Evolutionary conservation across 2,797 vertebrate species (phyloP), one percentile per base, ranked within the genome.

Genomic region (Acomys russatus): DNA sequence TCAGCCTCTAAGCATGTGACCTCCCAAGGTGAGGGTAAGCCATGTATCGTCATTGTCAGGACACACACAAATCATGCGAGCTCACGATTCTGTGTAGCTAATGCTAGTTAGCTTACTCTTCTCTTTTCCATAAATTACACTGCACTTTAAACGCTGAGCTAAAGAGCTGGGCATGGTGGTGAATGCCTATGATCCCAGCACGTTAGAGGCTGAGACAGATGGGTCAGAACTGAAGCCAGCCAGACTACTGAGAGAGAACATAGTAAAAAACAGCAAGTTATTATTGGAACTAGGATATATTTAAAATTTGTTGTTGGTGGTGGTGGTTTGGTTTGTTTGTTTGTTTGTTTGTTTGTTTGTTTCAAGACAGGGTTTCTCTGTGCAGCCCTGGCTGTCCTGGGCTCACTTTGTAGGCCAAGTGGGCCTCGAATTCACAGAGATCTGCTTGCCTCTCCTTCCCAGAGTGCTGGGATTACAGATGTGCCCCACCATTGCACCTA

Each of bases 81-180:
- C 56, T 76, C 8, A 25, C n/a, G 4, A n/a, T 61, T 35, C 68
- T 79, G 9, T 59, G 12, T 30, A 38, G 59, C 73, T 74, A 73
- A 73, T 63, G 71, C 51, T 61, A 35, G 20, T 74, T 63, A 54
- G 63, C 28, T 68, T 33, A 61, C 22, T 66, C 18, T 78, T 79
- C 35, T 96, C 90, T 91, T 76, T 73, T 3, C 38, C 20, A 54
- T 59, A 70, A 79, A n/a, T 91, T 80, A 68, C 49, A 51, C 15
- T 15, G 18, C 71, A 12, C 28, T 88, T 70, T 88, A 71, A 84
- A 51, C 74, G 89, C 63, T 14, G 8, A 54, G 33, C 77, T 70
- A 79, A 94, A 68, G 66, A 73, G 51, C n/a, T 23, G 23, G 68
- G 51, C 68, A 6, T 8, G n/a, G 54, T 33, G n/a, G 14, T 5